Percentiles rank a stretch among this genome's conserved stretches.
These are phyloP conservation scores for Ophioninae sp. DNA, from an alignment of 2,888 invertebrate genomes.

Conservation along the genomic window DNA sequence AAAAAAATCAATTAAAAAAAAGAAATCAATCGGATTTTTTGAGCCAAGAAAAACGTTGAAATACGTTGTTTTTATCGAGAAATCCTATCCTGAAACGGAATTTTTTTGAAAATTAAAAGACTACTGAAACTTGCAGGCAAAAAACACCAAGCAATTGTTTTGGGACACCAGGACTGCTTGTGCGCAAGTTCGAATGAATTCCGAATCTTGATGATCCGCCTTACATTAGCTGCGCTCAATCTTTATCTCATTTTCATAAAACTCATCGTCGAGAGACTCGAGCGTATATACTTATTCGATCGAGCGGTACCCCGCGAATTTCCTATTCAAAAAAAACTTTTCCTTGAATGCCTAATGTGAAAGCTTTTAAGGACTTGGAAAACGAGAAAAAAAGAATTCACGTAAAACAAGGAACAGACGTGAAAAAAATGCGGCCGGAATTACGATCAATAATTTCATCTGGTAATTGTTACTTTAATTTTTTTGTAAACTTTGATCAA, in stretches of 20 bases:
- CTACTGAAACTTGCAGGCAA: neutral
- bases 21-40: no score
- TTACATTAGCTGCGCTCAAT: slow-evolving; percentile 19
- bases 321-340: slow-evolving; percentile 16
- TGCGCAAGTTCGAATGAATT: slow-evolving; percentile 47
- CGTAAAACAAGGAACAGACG: neutral
- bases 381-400: neutral
- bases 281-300: slow-evolving; percentile 17
- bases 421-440: neutral
- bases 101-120: no score
- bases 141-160: slow-evolving; percentile 25
- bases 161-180: slow-evolving; percentile 33
- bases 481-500: no score
- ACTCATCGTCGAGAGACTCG: slow-evolving; percentile 10
- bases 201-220: slow-evolving; percentile 31
- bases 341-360: slow-evolving; percentile 5
- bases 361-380: slow-evolving; percentile 12
- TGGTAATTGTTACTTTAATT: no score
- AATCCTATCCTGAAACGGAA: no score
- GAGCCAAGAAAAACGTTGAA: no score
- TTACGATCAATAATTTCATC: neutral
- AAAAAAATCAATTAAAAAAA: no score
- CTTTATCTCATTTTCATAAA: slow-evolving; percentile 46
- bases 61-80: no score
- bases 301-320: neutral